Base-by-base conservation (phyloP, 2,888 invertebrate species). In the Piscicola geometra region DNA sequence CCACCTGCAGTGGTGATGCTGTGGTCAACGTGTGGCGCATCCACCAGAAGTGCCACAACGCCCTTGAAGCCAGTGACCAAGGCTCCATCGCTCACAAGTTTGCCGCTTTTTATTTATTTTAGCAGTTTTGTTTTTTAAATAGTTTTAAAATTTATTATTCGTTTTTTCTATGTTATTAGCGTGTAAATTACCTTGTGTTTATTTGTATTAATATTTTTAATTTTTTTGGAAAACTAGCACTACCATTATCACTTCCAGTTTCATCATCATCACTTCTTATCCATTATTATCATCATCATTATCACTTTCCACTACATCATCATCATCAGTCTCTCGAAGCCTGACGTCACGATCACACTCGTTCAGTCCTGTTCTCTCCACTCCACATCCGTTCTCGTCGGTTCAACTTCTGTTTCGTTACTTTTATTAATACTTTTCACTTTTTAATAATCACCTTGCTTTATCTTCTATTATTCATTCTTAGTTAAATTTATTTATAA, bases 361-460 rank as follows among this genome's bases (percentile, higher is more conserved):
- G 15, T 41, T 3, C 50, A 71, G 32, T 47, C 50, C 15, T 71
- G 71, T 50, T 71, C 71, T 30, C n/a, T 71, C 25, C 71, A 71
- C 52, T 71, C 71, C 1, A 21, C 52, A 25, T 47, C 71, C n/a
- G 71, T 71, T 52, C 41, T 71, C 25, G 71, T 71, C n/a, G 1
- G 71, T 30, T 35, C 1, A n/a, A 1, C 12, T 1, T 33, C 18
- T 9, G 21, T n/a, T 35, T 41, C 0, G 9, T 41, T 70, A 25
- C 3, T 15, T 12, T 47, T 33, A n/a, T 35, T 18, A 36, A 18
- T 2, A 35, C 33, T 1, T 21, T 35, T 33, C 36, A 35, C 25
- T 70, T 35, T n/a, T 36, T 2, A 36, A 3, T 12, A 69, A 69
- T 3, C 32, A 69, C 5, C 18, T 67, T 2, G 36, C 36, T 35